A percentile compares a stretch with the other conserved stretches of the same genome.
These are phyloP conservation scores for Anas platyrhynchos DNA, from an alignment of 2,113 vertebrate species.

Conservation along the genomic window DNA sequence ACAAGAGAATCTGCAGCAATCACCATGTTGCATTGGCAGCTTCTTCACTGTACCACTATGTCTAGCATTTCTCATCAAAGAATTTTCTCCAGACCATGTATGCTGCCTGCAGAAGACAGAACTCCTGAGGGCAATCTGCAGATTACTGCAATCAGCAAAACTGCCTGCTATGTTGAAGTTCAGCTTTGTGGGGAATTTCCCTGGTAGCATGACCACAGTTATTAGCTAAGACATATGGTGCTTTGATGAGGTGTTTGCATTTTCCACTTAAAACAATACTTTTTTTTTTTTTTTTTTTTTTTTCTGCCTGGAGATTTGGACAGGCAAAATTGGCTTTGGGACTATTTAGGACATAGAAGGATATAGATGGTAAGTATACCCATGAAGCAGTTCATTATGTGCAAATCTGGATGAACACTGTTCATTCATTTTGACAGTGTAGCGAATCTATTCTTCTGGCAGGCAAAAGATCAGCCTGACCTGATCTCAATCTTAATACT, in stretches of 20 bases:
- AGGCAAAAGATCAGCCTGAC: neutral
- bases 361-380: neutral
- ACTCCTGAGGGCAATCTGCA: neutral
- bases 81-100: neutral
- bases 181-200: neutral
- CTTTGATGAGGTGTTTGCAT: neutral
- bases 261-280: neutral
- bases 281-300: neutral
- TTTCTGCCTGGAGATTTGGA: neutral
- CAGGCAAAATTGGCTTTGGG: neutral
- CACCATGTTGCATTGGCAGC: neutral
- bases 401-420: neutral
- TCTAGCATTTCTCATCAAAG: neutral
- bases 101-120: neutral
- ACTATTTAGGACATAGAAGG: neutral
- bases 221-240: neutral
- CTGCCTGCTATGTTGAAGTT: neutral
- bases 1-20: neutral
- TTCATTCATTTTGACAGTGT: neutral
- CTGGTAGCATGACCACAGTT: neutral
- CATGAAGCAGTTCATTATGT: neutral
- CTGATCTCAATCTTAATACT: neutral
- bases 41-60: neutral
- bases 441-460: neutral
- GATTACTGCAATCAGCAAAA: rapidly evolving